Conservation (phyloP, 2,113 vertebrate genomes). For the Elephas maximus region DNA sequence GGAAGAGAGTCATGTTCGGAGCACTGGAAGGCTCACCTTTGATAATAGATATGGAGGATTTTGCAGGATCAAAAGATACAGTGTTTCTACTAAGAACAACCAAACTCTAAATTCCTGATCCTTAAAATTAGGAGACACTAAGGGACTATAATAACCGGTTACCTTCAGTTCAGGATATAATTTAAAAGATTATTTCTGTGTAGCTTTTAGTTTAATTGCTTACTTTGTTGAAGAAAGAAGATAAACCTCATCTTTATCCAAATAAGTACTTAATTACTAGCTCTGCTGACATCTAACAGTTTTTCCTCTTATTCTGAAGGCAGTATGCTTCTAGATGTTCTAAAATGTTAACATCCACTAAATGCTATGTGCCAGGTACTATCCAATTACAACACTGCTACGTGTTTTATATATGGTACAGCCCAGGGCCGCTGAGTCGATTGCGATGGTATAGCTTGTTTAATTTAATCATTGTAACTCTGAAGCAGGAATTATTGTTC, state of each 20-base stretch:
- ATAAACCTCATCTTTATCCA: not conserved
- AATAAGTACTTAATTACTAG: not conserved
- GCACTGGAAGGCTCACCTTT: not conserved
- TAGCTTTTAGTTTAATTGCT: not conserved
- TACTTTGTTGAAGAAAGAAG: constrained; percentile 10
- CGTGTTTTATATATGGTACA: not conserved
- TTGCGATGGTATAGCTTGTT: not conserved
- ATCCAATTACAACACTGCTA: not conserved
- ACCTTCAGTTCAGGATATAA: not conserved
- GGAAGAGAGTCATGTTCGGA: not conserved
- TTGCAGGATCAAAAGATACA: constrained; percentile 11
- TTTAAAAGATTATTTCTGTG: not conserved
- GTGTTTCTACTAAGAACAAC: not conserved
- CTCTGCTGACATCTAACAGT: not conserved
- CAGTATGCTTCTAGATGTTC: not conserved
- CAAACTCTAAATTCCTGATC: not conserved
- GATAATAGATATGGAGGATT: not conserved
- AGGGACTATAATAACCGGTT: not conserved
- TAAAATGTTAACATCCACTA: not conserved
- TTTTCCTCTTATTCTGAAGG: constrained; percentile 10
- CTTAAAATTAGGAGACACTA: not conserved
- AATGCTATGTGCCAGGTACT: not conserved
- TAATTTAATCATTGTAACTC: not conserved
- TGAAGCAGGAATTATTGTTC: not conserved
- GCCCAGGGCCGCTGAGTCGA: too few species aligned